Evolutionary conservation across 2,113 vertebrate genomes (phyloP).

Genomic region (Saguinus midas): DNA sequence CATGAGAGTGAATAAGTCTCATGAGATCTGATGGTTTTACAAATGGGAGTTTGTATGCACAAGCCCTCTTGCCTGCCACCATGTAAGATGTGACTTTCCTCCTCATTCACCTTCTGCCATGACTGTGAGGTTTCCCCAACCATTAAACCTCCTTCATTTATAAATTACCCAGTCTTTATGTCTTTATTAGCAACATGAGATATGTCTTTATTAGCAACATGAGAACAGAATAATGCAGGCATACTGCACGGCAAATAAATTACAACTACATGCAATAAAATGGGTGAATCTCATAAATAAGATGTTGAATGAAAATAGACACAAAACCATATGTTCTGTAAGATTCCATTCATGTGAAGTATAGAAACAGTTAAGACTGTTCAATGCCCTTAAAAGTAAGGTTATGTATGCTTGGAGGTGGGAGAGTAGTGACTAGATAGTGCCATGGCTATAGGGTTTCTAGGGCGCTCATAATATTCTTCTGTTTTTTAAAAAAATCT

Average conservation of each 20-base stretch:
- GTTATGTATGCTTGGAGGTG: neutral
- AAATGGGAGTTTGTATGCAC: too few relatives aligned
- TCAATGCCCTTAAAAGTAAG: neutral
- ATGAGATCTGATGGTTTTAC: too few relatives aligned
- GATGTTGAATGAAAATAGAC: neutral
- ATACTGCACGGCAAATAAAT: neutral
- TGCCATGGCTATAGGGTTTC: neutral
- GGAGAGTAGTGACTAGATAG: neutral
- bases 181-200: too few relatives aligned
- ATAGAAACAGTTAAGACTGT: neutral
- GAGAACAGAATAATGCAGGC: too few relatives aligned
- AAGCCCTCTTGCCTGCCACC: too few relatives aligned
- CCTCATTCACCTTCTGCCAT: too few relatives aligned
- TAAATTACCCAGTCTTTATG: too few relatives aligned
- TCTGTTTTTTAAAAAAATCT: neutral
- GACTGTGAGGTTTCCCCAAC: too few relatives aligned
- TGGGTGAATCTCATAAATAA: neutral
- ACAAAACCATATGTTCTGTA: neutral
- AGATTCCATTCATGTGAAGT: neutral
- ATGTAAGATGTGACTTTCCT: too few relatives aligned
- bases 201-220: too few relatives aligned
- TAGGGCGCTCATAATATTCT: neutral
- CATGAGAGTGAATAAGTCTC: too few relatives aligned
- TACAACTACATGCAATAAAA: neutral
- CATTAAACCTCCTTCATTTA: too few relatives aligned